Conservation (phyloP, 2,888 invertebrate species). For the Tridacna gigas region DNA sequence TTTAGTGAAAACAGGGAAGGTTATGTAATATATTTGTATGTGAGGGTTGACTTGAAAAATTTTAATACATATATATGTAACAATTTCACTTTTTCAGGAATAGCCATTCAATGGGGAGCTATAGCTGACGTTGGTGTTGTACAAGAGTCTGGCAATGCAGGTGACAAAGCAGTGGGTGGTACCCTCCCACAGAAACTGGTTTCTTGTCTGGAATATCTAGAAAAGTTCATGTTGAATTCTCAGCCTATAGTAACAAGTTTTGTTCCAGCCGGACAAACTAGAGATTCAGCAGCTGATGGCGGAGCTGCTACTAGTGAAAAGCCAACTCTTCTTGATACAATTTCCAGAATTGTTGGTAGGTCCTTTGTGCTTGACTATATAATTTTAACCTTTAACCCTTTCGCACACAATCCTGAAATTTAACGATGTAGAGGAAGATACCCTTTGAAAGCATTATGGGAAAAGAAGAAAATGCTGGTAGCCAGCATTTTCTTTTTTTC, state of each 20-base stretch:
- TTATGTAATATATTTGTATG: not conserved
- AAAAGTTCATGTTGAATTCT: conserved; percentile 92
- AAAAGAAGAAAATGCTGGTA: too few relatives aligned
- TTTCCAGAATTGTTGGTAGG: conserved; percentile 35
- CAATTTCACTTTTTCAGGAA: conserved; percentile 72
- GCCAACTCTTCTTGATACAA: conserved; percentile 6
- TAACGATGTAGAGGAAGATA: too few relatives aligned
- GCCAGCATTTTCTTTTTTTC: too few relatives aligned
- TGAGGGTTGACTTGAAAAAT: too few relatives aligned
- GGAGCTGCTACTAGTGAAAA: not conserved
- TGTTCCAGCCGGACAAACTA: conserved; percentile 89
- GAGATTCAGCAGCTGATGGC: conserved; percentile 5
- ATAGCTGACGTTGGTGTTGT: conserved; percentile 98
- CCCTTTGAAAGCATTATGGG: too few relatives aligned
- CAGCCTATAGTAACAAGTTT: conserved; percentile 86
- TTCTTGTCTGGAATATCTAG: conserved; percentile 95
- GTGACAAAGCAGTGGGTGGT: conserved; percentile 96
- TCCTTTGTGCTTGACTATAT: too few relatives aligned
- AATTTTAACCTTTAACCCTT: too few relatives aligned
- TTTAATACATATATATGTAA: not conserved
- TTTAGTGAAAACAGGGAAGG: too few relatives aligned
- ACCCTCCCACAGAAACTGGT: conserved; percentile 97
- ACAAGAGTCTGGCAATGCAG: conserved; percentile 93
- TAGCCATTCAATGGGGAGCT: conserved; percentile 99
- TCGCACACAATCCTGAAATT: too few relatives aligned